phyloP scores from a whole-genome alignment of 1,140 invertebrate genomes.

The Aphis craccivora region DNA sequence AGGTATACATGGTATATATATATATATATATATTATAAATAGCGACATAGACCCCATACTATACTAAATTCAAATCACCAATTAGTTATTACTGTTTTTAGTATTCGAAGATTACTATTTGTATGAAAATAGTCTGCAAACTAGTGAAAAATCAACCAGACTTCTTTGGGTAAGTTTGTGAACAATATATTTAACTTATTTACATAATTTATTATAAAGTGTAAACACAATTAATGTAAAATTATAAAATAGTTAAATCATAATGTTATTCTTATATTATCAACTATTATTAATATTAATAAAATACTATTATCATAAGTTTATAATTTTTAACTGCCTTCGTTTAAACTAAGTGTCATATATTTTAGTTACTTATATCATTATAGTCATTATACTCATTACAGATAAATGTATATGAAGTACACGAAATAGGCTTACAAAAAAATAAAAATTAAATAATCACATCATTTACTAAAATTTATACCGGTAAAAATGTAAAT shows the following conservation, averaged over 20 bases:
- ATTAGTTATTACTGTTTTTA: background rate
- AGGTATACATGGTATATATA: background rate
- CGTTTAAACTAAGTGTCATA: background rate
- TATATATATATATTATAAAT: background rate
- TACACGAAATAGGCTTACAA: background rate
- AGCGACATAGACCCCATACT: background rate
- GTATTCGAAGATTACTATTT: background rate
- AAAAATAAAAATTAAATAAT: background rate
- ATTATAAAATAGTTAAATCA: conserved; percentile 5
- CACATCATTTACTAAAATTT: conserved; percentile 1
- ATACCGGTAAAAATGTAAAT: conserved; percentile 1
- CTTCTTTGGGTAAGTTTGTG: background rate
- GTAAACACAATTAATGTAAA: background rate
- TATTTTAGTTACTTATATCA: background rate
- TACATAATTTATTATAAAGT: background rate
- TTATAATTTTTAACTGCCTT: background rate
- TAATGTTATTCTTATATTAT: background rate
- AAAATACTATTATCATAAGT: background rate
- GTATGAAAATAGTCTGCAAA: background rate
- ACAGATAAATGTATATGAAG: background rate
- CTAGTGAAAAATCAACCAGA: background rate
- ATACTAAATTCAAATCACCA: background rate
- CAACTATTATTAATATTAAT: background rate
- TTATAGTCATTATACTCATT: background rate
- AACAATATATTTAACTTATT: background rate